These are phyloP conservation scores for Hyalella azteca DNA, from an alignment of 2,888 invertebrate species.

Conservation along the genomic window DNA sequence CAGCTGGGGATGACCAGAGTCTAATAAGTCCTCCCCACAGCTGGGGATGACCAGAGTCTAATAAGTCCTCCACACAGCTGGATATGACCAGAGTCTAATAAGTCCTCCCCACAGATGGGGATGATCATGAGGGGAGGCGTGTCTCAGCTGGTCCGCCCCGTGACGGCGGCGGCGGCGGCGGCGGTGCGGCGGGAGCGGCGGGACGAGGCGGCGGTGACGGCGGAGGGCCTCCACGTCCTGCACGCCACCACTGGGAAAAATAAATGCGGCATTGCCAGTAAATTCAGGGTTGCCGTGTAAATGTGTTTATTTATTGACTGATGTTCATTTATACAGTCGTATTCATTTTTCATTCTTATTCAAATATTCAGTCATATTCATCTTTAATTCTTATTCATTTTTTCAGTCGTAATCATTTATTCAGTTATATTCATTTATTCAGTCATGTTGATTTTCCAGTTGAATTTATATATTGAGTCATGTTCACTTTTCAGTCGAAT, in stretches of 20 bases:
- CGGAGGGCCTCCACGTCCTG: conserved; percentile 53
- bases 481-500: no score
- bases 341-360: no score
- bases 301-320: no score
- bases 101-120: conserved; percentile 46
- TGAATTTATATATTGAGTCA: no score
- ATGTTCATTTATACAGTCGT: no score
- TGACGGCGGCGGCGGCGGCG: conserved; percentile 21
- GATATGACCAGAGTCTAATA: neutral
- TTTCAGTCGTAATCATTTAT: no score
- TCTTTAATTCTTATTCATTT: no score
- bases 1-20: neutral
- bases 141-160: conserved; percentile 48
- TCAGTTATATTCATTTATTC: no score
- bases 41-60: neutral
- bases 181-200: neutral
- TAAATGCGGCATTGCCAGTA: conserved; percentile 53
- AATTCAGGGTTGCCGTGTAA: no score
- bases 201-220: conserved; percentile 39
- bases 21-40: neutral
- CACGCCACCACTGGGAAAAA: conserved; percentile 40
- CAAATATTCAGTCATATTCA: no score
- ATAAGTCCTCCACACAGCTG: neutral
- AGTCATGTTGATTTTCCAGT: no score
- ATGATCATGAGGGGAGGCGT: conserved; percentile 45